Evolutionary conservation across 2,888 invertebrate species (phyloP).

Genomic region (Agrotis ipsilon): DNA sequence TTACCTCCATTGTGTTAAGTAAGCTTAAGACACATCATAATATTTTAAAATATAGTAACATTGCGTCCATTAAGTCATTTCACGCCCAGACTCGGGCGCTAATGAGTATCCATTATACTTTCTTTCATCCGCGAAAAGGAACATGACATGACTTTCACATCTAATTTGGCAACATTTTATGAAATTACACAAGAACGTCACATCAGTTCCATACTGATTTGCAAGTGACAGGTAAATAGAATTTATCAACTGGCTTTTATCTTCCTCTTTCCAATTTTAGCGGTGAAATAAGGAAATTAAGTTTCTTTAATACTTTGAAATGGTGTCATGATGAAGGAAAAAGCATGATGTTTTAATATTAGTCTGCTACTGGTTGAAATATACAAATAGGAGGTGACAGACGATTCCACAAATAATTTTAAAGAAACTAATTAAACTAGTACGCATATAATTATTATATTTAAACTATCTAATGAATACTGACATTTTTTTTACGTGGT

Average conservation of each 20-base stretch:
- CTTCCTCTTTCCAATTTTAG: slow-evolving; percentile 27
- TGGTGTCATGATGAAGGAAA: background rate
- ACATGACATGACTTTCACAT: slow-evolving; percentile 50
- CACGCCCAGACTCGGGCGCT: slow-evolving; percentile 36
- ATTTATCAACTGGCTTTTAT: slow-evolving; percentile 45
- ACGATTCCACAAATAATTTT: too few species aligned
- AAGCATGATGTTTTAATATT: background rate
- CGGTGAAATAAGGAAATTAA: slow-evolving; percentile 38
- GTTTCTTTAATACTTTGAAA: slow-evolving; percentile 20
- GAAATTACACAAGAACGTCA: slow-evolving; percentile 44
- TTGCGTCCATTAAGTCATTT: slow-evolving; percentile 49
- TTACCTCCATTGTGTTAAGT: slow-evolving; percentile 11
- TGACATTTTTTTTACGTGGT: too few species aligned
- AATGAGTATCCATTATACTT: slow-evolving; percentile 56
- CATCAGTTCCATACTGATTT: slow-evolving; percentile 52
- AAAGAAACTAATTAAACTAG: too few species aligned
- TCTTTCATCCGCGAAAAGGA: slow-evolving; percentile 51
- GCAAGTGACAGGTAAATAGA: slow-evolving; percentile 52
- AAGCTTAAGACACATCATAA: slow-evolving; percentile 18
- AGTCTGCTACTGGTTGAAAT: background rate
- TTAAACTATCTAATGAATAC: too few species aligned
- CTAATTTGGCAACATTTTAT: slow-evolving; percentile 56
- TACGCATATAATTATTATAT: too few species aligned
- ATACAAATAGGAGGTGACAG: too few species aligned
- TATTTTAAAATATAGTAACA: slow-evolving; percentile 27